Percentiles rank a stretch among this genome's conserved stretches.
Evolutionary conservation across 2,113 vertebrate genomes (phyloP).

Genomic region (Bubo blakistoni): DNA sequence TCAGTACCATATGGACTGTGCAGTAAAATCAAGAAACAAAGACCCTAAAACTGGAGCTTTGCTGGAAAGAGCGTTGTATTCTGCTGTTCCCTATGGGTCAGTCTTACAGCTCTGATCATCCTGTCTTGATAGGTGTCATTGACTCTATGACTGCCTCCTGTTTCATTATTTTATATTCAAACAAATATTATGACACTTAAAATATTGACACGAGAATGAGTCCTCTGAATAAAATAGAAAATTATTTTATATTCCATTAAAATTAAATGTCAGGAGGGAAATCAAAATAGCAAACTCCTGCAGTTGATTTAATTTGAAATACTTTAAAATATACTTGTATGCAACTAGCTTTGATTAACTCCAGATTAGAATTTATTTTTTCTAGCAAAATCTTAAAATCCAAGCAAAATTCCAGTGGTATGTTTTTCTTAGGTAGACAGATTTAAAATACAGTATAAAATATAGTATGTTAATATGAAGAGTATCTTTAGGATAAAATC

Average conservation of each 20-base stretch:
- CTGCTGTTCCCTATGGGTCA: background rate
- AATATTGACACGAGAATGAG: background rate
- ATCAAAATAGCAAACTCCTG: background rate
- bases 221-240: background rate
- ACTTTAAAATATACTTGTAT: background rate
- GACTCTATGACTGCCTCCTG: background rate
- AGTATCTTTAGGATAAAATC: background rate
- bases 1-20: background rate
- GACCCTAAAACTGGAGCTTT: background rate
- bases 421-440: background rate
- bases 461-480: background rate
- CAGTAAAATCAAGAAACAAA: constrained; percentile 14
- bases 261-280: background rate
- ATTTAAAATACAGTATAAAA: background rate
- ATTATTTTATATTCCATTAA: background rate
- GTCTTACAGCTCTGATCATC: background rate
- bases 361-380: background rate
- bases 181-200: background rate
- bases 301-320: background rate
- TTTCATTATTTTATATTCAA: background rate
- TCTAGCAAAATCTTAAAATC: background rate
- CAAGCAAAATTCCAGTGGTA: background rate
- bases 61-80: background rate
- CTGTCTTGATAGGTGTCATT: background rate
- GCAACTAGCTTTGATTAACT: background rate